Evolutionary conservation across 2,113 vertebrate species (phyloP).

Genomic region (Hemiscyllium ocellatum): DNA sequence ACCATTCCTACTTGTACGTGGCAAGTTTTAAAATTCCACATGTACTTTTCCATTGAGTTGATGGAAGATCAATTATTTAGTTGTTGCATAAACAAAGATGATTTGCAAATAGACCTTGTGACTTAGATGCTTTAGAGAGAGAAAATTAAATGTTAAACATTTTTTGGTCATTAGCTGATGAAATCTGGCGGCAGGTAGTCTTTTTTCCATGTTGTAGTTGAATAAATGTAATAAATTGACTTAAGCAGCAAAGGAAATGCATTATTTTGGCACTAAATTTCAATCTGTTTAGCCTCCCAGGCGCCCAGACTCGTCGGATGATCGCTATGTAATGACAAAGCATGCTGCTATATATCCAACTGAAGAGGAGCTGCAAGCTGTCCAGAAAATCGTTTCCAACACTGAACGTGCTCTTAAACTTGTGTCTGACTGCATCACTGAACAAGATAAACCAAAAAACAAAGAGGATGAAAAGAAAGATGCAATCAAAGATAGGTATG

Average conservation of each 20-base stretch:
- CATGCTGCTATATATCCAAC: constrained; percentile 94
- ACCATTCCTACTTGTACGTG: not conserved
- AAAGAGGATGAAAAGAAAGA: constrained; percentile 91
- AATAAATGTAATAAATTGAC: not conserved
- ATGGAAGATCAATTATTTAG: not conserved
- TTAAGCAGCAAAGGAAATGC: not conserved
- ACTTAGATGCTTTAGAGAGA: not conserved
- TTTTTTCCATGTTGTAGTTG: not conserved
- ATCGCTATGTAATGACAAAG: constrained; percentile 96
- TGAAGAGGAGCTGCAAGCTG: constrained; percentile 91
- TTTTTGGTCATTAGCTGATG: not conserved
- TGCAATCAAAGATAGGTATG: constrained; percentile 73
- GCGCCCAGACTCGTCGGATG: constrained; percentile 91
- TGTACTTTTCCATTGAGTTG: not conserved
- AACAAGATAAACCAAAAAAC: constrained; percentile 74
- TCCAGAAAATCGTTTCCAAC: constrained; percentile 97
- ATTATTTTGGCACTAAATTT: not conserved
- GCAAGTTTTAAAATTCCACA: not conserved
- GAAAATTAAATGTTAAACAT: not conserved
- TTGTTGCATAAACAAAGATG: not conserved
- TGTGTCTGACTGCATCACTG: constrained; percentile 89
- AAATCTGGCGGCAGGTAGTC: not conserved
- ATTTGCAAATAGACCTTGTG: not conserved
- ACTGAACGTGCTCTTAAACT: constrained; percentile 94
- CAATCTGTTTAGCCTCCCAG: constrained; percentile 69